phyloP scores from a whole-genome alignment of 2,888 invertebrate species.

The Thumatha senex region DNA sequence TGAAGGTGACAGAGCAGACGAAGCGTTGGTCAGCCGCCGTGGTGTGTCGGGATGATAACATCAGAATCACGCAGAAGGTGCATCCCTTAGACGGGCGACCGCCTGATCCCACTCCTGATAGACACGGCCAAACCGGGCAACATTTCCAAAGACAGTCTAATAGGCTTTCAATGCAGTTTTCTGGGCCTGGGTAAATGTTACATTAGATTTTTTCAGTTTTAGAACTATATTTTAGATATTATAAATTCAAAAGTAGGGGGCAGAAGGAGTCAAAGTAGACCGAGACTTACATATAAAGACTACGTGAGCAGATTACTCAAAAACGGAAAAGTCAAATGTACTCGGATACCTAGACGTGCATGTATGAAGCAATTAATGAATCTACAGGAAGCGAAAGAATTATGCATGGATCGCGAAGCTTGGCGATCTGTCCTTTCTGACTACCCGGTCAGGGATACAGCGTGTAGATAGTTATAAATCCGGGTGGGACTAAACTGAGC shows the following conservation, averaged over 20 bases:
- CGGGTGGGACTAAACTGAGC: no score
- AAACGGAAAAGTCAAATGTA: no score
- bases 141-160: slow-evolving; percentile 84
- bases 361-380: no score
- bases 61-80: slow-evolving; percentile 62
- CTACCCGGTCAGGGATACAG: no score
- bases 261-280: no score
- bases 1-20: slow-evolving; percentile 82
- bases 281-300: no score
- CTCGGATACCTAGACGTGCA: background rate
- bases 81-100: slow-evolving; percentile 57
- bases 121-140: slow-evolving; percentile 50
- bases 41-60: slow-evolving; percentile 84
- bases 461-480: no score
- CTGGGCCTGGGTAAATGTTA: slow-evolving; percentile 87
- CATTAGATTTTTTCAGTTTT: no score
- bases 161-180: slow-evolving; percentile 93
- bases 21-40: slow-evolving; percentile 95
- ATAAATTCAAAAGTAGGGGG: background rate
- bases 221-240: slow-evolving; percentile 30
- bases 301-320: no score
- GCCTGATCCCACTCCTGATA: slow-evolving; percentile 51
- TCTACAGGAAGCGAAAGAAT: no score
- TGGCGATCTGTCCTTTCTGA: no score
- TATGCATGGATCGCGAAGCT: no score